Percentiles rank a stretch among this genome's conserved stretches.
These are phyloP conservation scores for Polypterus bichir DNA, from an alignment of 2,113 vertebrate genomes.

Conservation along the genomic window DNA sequence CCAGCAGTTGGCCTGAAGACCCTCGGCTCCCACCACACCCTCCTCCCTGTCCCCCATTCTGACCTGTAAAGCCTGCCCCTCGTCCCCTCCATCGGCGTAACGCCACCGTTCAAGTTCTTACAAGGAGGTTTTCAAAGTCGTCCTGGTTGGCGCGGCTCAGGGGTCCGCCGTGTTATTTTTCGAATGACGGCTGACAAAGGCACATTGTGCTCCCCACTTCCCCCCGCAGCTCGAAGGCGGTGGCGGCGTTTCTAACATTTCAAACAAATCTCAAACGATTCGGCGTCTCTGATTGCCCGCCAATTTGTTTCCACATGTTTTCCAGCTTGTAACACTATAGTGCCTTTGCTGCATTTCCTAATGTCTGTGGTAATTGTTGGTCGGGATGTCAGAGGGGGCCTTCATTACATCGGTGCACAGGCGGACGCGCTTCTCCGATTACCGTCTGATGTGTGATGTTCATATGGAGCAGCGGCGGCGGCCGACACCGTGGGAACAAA, in stretches of 20 bases:
- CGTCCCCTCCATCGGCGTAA: conserved; percentile 22
- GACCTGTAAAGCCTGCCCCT: conserved; percentile 29
- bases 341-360: neutral
- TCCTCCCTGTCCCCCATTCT: too few relatives aligned
- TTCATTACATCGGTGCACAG: conserved; percentile 1
- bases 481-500: too few relatives aligned
- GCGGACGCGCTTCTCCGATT: neutral
- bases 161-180: too few relatives aligned
- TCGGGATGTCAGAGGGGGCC: neutral
- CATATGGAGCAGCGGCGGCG: too few relatives aligned
- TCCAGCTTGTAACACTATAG: conserved; percentile 1
- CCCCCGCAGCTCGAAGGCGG: conserved; percentile 25
- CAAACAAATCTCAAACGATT: conserved; percentile 39
- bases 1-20: too few relatives aligned
- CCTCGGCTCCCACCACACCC: too few relatives aligned
- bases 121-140: conserved; percentile 20
- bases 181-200: too few relatives aligned
- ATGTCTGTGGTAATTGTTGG: neutral
- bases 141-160: too few relatives aligned
- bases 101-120: conserved; percentile 20
- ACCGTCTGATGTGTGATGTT: too few relatives aligned
- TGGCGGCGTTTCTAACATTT: conserved; percentile 38
- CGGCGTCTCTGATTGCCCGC: conserved; percentile 34
- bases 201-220: neutral
- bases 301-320: conserved; percentile 30